Base-by-base conservation (phyloP, 2,113 vertebrate species). In the Alethe diademata region DNA sequence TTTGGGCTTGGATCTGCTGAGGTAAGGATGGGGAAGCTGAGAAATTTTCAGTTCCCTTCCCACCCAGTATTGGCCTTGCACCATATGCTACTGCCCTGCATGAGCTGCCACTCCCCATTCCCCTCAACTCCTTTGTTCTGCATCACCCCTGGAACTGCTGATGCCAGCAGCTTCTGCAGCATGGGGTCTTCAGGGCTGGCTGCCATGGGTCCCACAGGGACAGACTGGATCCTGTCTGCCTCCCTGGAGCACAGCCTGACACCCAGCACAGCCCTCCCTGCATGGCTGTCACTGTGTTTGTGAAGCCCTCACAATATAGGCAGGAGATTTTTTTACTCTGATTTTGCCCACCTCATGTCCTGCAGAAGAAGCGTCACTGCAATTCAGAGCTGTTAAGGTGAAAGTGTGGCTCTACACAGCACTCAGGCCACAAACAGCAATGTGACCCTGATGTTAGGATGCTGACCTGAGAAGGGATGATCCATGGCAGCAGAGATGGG, bases 201-300 rank as follows among this genome's bases (percentile, higher is more conserved):
- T 60, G 72, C 62, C 33, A 19, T 12, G 18, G 14, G 31, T 12
- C 18, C 19, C 35, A 35, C 9, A 5, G 20, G 43, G 64, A 70
- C 24, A 10, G 40, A 12, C 22, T 38, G 66, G 47, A 23, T 42
- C 71, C 47, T 20, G 29, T 38, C 35, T 38, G 33, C 23, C 64
- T 50, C 10, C 29, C 17, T 2, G 6, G 35, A 40, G 28, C 1
- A 1, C 71, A 70, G 40, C 67, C 62, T 67, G 31, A 18, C 38
- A 20, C 25, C 40, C 53, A 36, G 36, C 64, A n/a, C 43, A 69
- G 9, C 65, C 3, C 0, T 19, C 40, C 40, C 45, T 38, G 23
- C 4, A 0, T 2, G 26, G 6, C 43, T 29, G 1, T 12, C 28
- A 35, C 42, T 0, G 1, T 23, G 33, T 19, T 40, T 24, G 18